A percentile compares a stretch with the other conserved stretches of the same genome.
These are phyloP conservation scores for Cataglyphis altisquamis DNA, from an alignment of 2,888 invertebrate genomes.

Conservation along the genomic window DNA sequence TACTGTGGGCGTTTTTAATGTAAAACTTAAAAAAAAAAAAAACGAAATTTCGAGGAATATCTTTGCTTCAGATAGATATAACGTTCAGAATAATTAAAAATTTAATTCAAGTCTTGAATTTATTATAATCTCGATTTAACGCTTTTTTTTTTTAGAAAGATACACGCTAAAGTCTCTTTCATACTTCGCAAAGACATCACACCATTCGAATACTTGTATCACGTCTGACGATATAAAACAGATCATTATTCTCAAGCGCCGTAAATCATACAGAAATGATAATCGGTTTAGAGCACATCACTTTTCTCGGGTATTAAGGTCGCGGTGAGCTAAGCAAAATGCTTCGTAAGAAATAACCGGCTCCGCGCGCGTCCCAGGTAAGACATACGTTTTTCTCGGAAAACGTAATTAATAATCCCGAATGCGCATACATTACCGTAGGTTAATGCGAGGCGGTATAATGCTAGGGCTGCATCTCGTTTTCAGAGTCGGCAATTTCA, in stretches of 20 bases:
- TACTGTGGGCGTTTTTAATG: not conserved
- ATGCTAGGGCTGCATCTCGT: constrained; percentile 56
- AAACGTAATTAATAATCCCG: constrained; percentile 74
- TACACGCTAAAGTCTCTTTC: not conserved
- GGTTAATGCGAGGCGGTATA: constrained; percentile 61
- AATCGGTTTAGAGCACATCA: constrained; percentile 49
- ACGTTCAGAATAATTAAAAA: not conserved
- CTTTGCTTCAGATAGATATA: not conserved
- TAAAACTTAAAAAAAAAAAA: not conserved
- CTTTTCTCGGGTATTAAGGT: constrained; percentile 46
- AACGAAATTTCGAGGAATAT: not conserved
- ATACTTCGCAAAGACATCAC: not conserved
- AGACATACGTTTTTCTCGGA: constrained; percentile 68
- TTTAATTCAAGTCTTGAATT: not conserved
- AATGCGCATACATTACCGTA: constrained; percentile 60
- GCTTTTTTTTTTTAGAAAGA: not conserved
- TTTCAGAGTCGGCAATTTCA: constrained; percentile 28
- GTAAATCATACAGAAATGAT: not conserved
- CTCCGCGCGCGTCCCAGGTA: constrained; percentile 21
- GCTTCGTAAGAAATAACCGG: constrained; percentile 45
- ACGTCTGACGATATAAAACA: not conserved
- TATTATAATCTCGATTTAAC: not conserved
- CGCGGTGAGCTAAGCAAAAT: constrained; percentile 30
- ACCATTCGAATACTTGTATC: not conserved
- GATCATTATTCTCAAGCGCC: not conserved